Conservation (phyloP, 2,888 invertebrate genomes). For the Thymelicus sylvestris region DNA sequence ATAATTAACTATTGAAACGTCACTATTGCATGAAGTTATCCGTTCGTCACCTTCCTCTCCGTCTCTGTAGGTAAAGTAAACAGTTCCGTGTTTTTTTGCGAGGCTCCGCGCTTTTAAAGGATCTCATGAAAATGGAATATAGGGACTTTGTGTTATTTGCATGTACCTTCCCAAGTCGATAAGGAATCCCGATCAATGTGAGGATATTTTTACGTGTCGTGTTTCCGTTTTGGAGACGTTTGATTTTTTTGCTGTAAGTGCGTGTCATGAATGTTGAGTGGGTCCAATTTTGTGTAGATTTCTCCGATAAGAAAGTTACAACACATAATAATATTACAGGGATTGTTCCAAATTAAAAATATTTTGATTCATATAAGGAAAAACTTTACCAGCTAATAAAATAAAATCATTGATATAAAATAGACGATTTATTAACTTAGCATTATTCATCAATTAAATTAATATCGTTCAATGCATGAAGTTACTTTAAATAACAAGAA, state of each 20-base stretch:
- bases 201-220: neutral
- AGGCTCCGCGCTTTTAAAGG: slow-evolving; percentile 20
- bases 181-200: slow-evolving; percentile 14
- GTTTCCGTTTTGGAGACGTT: neutral
- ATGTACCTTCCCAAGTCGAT: slow-evolving; percentile 16
- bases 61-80: slow-evolving; percentile 24
- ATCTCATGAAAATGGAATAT: slow-evolving; percentile 29
- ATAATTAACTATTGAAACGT: neutral
- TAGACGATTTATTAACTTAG: too few relatives aligned
- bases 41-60: slow-evolving; percentile 20
- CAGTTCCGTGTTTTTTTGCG: slow-evolving; percentile 24
- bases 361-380: too few relatives aligned
- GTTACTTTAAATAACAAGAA: too few relatives aligned
- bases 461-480: too few relatives aligned
- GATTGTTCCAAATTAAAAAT: too few relatives aligned
- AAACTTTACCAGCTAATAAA: too few relatives aligned
- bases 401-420: too few relatives aligned
- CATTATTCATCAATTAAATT: too few relatives aligned
- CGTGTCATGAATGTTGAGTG: neutral
- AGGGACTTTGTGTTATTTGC: slow-evolving; percentile 28
- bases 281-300: too few relatives aligned
- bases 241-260: neutral
- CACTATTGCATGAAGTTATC: neutral
- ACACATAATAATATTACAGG: too few relatives aligned
- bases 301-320: too few relatives aligned